Conservation (phyloP, 2,113 vertebrate species). For the Pyrgilauda ruficollis region DNA sequence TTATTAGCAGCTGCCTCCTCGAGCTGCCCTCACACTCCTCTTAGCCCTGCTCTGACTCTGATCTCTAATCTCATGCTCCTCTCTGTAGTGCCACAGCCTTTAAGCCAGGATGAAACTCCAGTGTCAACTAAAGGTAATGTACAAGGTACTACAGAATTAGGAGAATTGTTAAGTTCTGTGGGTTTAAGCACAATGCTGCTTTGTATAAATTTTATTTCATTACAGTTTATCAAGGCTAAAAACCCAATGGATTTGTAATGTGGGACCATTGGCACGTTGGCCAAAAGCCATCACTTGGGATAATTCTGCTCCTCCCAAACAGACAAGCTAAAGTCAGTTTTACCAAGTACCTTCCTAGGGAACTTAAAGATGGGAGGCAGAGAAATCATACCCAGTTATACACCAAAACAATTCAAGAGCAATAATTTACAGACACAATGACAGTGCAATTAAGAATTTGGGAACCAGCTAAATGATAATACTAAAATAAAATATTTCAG, state of each 20-base stretch:
- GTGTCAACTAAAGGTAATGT: neutral
- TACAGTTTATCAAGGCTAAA: neutral
- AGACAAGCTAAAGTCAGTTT: neutral
- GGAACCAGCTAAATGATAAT: neutral
- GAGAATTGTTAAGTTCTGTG: neutral
- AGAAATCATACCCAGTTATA: neutral
- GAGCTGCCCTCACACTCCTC: neutral
- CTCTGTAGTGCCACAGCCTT: neutral
- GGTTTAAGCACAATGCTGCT: neutral
- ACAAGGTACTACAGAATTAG: neutral
- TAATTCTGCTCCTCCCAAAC: neutral
- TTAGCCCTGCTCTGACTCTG: neutral
- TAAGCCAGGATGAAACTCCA: neutral
- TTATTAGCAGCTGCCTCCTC: neutral
- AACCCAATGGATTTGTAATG: neutral
- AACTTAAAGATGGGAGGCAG: neutral
- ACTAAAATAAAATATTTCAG: neutral
- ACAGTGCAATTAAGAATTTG: neutral
- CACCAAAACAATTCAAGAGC: neutral
- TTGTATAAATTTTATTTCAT: neutral
- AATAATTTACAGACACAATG: neutral
- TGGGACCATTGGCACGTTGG: accelerated
- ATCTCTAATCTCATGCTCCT: neutral
- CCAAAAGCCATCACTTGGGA: accelerated
- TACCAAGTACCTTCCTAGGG: neutral